Evolutionary conservation across 1,140 invertebrate species (phyloP), one percentile per base, ranked within the genome.

Genomic region (Brachionus calyciflorus): DNA sequence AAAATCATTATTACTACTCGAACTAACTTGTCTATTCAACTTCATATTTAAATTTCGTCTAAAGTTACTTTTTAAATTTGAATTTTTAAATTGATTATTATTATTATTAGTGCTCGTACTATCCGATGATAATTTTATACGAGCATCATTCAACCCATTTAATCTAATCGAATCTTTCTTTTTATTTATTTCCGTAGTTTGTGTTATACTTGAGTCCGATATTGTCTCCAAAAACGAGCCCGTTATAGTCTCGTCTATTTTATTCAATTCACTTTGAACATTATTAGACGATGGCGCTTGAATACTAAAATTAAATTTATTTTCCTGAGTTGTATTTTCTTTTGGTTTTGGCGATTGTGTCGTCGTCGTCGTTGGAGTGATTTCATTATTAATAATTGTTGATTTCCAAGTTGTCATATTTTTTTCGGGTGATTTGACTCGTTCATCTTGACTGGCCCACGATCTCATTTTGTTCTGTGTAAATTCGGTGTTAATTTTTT

Each of bases 1-100:
- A 10, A 65, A 14, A 9, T 37, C 37, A n/a, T 55, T 46, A 49
- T 73, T 73, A n/a, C 44, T 73, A 24, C 51, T 73, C 12, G 24
- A 26, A 19, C 12, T 19, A 6, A 4, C 4, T 51, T 12, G 49
- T 19, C 3, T 19, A 4, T 5, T 19, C 49, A 26, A 19, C 6
- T 51, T 3, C 3, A 12, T 3, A 5, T 51, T 19, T 4, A 19
- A 26, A 19, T 51, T 57, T 9, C 3, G 4, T 57, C 53, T 4
- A 33, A 57, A 9, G 3, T 12, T 12, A 17, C 3, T 33, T 57
- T 57, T 28, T 3, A 57, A 57, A 14, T 9, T 57, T n/a, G n/a
- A n/a, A 19, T 24, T 33, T 6, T 57, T 57, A 12, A 10, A 3
- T 10, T 57, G 6, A 6, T 33, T 28, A 57, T 57, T 57, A 28